Conservation (phyloP, 2,888 invertebrate genomes). For the Eupelmus urozonus region DNA sequence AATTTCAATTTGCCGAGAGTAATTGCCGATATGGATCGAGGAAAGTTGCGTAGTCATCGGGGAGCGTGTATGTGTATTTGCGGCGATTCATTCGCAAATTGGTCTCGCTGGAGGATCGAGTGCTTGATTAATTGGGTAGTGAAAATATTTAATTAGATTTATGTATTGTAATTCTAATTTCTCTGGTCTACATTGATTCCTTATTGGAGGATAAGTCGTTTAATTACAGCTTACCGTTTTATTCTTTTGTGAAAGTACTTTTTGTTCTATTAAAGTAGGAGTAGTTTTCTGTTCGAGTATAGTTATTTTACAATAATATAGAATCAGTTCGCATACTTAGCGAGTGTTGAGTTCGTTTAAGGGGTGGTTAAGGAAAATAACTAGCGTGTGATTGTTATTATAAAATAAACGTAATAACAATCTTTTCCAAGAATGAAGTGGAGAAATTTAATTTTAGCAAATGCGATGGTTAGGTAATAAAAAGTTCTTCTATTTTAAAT, state of each 20-base stretch:
- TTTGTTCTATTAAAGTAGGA: neutral
- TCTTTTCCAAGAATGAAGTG: slow-evolving; percentile 1
- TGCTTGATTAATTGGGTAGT: neutral
- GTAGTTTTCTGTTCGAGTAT: too few relatives aligned
- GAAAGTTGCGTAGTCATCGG: slow-evolving; percentile 2
- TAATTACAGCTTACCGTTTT: neutral
- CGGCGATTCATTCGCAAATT: neutral
- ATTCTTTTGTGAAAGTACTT: slow-evolving; percentile 3
- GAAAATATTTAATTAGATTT: neutral
- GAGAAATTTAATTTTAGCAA: slow-evolving; percentile 19
- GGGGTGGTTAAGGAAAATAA: too few relatives aligned
- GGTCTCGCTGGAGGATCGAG: neutral
- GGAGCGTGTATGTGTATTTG: neutral
- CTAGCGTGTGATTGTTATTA: neutral
- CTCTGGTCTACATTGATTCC: neutral
- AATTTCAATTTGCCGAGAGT: neutral
- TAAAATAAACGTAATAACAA: neutral
- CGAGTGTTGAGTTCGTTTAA: too few relatives aligned
- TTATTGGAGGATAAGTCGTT: too few relatives aligned
- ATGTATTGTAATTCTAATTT: slow-evolving; percentile 11
- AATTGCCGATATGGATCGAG: neutral
- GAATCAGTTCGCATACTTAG: too few relatives aligned
- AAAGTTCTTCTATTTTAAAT: neutral
- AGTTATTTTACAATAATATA: too few relatives aligned
- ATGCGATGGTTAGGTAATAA: slow-evolving; percentile 3